phyloP scores from a whole-genome alignment of 2,113 vertebrate genomes.

The Gymnocephalus cernua region DNA sequence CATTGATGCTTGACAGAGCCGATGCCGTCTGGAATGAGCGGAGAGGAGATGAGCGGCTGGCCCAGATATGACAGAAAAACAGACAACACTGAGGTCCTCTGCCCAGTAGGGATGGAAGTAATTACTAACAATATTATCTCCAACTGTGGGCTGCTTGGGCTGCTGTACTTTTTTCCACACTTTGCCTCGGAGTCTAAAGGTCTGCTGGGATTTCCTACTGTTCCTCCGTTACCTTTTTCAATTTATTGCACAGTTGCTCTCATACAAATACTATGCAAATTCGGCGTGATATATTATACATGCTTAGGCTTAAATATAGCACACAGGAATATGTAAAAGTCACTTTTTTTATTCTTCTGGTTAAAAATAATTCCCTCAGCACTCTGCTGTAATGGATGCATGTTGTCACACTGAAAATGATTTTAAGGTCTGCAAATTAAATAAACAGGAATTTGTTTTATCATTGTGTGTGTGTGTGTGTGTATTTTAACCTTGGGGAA shows the following conservation, averaged over 20 bases:
- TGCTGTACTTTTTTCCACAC: conserved; percentile 50
- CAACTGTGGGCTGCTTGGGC: conserved; percentile 67
- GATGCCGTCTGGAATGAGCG: conserved; percentile 60
- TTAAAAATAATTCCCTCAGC: conserved; percentile 13
- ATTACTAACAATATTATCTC: conserved; percentile 80
- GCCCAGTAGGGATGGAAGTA: conserved; percentile 75
- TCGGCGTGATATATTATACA: conserved; percentile 30
- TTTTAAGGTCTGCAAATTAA: conserved; percentile 58
- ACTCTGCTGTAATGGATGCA: conserved; percentile 28
- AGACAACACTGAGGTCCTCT: conserved; percentile 70
- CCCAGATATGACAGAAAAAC: conserved; percentile 77
- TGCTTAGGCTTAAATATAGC: conserved; percentile 40
- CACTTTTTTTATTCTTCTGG: conserved; percentile 31
- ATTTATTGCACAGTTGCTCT: conserved; percentile 55
- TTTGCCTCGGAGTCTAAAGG: conserved; percentile 44
- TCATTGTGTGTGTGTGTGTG: conserved; percentile 33
- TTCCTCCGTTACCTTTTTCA: conserved; percentile 56
- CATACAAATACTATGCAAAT: conserved; percentile 50
- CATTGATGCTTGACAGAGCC: conserved; percentile 69
- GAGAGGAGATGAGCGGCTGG: conserved; percentile 62
- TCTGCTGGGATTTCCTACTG: conserved; percentile 59
- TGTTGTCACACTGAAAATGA: conserved; percentile 39
- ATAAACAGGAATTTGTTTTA: conserved; percentile 50
- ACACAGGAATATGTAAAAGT: conserved; percentile 32
- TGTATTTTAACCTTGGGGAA: conserved; percentile 54